Base-by-base conservation (phyloP, 2,888 invertebrate species). In the Meteorus colon region DNA sequence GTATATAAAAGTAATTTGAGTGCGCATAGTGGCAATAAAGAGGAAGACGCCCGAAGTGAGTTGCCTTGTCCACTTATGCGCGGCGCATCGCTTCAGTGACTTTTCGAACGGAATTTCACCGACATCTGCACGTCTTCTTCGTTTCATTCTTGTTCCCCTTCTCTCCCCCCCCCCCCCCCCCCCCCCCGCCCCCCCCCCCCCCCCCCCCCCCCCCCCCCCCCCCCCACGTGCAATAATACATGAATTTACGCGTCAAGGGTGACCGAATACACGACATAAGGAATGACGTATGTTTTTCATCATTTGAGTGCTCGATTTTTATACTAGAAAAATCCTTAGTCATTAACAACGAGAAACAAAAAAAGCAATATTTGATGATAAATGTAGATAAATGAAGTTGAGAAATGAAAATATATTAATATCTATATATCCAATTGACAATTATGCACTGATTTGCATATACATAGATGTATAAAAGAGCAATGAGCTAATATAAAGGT, bases 21-120 rank as follows among this genome's bases (percentile, higher is more conserved):
- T 83, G 82, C 81, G 80, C 31, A 34, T n/a, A 55, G 66, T 16
- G 80, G 84, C 80, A 83, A 84, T 85, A 87, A 86, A 70, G 37
- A 86, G 88, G 86, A 88, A 86, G 86, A 85, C 82, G 83, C 82
- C 80, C 84, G 82, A 86, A 89, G 89, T 88, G 88, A 86, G 86
- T 89, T 89, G 87, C 85, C 89, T 86, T 88, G 89, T 89, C 87
- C 88, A 86, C 88, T 89, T 89, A 89, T 89, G 86, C 88, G 86
- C 85, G 82, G 82, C 84, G 87, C 83, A 80, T 81, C 87, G 89
- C 86, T 88, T 86, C 85, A 88, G 88, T 87, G 87, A 88, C 83
- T 87, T 85, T 84, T 82, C 86, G 85, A 89, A 87, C 88, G 86
- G 87, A 86, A 88, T 88, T 89, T 86, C 86, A 86, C 86, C 84